Evolutionary conservation across 2,888 invertebrate species (phyloP).

Genomic region (Peribatodes rhomboidaria): DNA sequence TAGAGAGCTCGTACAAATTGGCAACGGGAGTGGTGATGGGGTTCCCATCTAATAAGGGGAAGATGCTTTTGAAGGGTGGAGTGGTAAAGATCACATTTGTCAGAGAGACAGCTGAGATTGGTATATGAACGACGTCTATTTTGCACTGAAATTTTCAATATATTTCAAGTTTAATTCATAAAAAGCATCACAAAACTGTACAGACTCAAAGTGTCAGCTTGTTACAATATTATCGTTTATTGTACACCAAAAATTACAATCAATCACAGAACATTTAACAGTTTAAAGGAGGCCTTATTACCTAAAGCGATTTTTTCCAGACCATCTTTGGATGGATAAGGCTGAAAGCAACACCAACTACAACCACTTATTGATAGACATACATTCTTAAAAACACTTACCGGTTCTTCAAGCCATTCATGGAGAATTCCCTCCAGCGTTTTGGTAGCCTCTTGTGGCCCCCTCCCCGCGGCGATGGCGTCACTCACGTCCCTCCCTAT

Average conservation of each 20-base stretch:
- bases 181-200: too few relatives aligned
- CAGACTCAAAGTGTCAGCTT: too few relatives aligned
- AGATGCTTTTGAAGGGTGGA: slow-evolving; percentile 86
- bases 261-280: too few relatives aligned
- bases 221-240: too few relatives aligned
- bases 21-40: slow-evolving; percentile 65
- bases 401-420: slow-evolving; percentile 87
- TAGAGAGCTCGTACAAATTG: slow-evolving; percentile 72
- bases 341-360: too few relatives aligned
- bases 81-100: slow-evolving; percentile 88
- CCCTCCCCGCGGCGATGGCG: slow-evolving; percentile 67
- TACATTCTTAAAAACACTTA: slow-evolving; percentile 51
- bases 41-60: slow-evolving; percentile 81
- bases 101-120: slow-evolving; percentile 86
- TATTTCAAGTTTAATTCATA: neutral
- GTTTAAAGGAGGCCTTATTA: too few relatives aligned
- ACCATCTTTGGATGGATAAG: too few relatives aligned
- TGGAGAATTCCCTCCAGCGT: slow-evolving; percentile 67
- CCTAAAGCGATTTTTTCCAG: too few relatives aligned
- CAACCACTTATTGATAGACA: neutral
- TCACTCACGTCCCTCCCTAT: slow-evolving; percentile 73
- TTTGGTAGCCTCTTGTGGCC: slow-evolving; percentile 67
- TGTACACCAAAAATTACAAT: too few relatives aligned
- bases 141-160: slow-evolving; percentile 74
- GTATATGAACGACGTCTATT: slow-evolving; percentile 87